Evolutionary conservation across 2,113 vertebrate species (phyloP), one percentile per base, ranked within the genome.

Genomic region (Dryoscopus gambensis): DNA sequence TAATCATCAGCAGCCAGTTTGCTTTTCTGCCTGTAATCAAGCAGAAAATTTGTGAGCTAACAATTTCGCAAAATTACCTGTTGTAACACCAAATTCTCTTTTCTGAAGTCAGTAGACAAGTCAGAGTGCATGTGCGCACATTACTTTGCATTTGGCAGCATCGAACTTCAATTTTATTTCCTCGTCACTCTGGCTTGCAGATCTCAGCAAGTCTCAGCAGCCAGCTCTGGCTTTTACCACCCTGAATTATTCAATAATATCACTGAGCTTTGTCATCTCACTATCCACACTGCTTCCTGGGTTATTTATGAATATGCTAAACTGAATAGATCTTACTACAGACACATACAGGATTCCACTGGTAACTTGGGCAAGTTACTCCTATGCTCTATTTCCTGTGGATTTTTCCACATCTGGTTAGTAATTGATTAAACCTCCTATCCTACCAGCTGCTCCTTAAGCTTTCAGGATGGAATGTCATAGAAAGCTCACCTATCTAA

Each of bases 191-290:
- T n/a, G 52, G 52, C 19, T 20, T 92, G 21, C 57, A 71, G 60
- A 70, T 71, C 71, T 82, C 84, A 82, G 73, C 33, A 76, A 89
- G 79, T 84, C 62, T 90, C 67, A 90, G 55, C 81, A 93, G 40
- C 33, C 53, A 64, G 40, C 49, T 93, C 85, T 89, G 55, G 65
- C 21, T 78, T 93, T 94, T 73, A 71, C 47, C 83, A 49, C 56
- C 52, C 56, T 87, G 87, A 87, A 91, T 87, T 68, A 94, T 84
- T 95, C 84, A 95, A 27, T 37, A 84, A 46, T 78, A 84, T 49
- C 70, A 60, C 62, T 56, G 84, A 82, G 49, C 33, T 75, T 85
- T 89, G 69, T 63, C 77, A 55, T 71, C 57, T 90, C 74, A 21
- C 71, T 31, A 21, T 46, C 37, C 47, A 15, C 73, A 55, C 22